Conservation (phyloP, 2,888 invertebrate genomes). For the Mesoligia furuncula region DNA sequence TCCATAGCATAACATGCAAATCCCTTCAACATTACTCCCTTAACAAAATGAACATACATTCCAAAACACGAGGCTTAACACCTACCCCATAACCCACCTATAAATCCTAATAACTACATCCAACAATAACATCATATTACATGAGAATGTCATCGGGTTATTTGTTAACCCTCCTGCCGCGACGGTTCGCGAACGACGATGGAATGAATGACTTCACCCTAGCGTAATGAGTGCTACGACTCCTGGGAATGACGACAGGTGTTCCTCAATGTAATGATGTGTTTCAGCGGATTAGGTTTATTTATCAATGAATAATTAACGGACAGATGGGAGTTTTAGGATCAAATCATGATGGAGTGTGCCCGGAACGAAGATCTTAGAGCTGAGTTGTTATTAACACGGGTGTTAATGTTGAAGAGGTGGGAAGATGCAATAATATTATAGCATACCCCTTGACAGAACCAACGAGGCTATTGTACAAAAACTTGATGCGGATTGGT, state of each 20-base stretch:
- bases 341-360: neutral
- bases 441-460: neutral
- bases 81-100: neutral
- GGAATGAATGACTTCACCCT: slow-evolving; percentile 77
- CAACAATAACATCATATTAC: slow-evolving; percentile 24
- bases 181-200: slow-evolving; percentile 61
- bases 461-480: neutral
- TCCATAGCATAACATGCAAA: slow-evolving; percentile 2
- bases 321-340: neutral
- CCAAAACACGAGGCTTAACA: neutral
- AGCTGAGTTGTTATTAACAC: neutral
- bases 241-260: slow-evolving; percentile 53
- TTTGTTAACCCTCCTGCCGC: slow-evolving; percentile 49
- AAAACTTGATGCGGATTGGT: neutral
- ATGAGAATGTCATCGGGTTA: slow-evolving; percentile 47
- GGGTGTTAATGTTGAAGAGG: neutral
- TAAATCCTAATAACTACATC: slow-evolving; percentile 46
- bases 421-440: neutral
- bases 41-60: slow-evolving; percentile 25
- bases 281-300: slow-evolving; percentile 21
- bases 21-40: slow-evolving; percentile 1
- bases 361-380: neutral
- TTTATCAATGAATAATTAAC: slow-evolving; percentile 32
- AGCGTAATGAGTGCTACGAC: slow-evolving; percentile 61
- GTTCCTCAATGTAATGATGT: slow-evolving; percentile 19